Evolutionary conservation across 2,797 vertebrate genomes (phyloP), one percentile per base, ranked within the genome.

Genomic region (Amblyopsis hoosieri): DNA sequence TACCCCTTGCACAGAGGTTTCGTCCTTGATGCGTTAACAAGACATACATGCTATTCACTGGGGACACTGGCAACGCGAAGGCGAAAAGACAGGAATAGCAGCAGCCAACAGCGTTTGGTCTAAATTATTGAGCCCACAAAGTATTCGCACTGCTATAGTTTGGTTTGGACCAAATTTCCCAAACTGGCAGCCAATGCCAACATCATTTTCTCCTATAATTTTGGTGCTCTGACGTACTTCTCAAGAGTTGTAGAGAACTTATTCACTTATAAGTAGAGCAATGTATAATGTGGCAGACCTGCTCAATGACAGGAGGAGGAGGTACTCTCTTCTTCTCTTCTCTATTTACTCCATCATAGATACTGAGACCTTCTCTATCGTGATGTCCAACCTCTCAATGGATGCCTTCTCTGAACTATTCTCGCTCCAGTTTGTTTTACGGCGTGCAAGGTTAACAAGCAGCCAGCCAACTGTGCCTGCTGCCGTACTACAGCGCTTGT

Each of bases 11-110:
- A 50, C 11, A 12, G 12, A 69, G 57, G 62, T 71, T 61, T 72
- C 62, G 54, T 42, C 55, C 69, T 67, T 37, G 33, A 59, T 66
- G 49, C 77, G 64, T 78, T 78, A 78, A 85, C 79, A 78, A 74
- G 76, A 67, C 69, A 62, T 74, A 70, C 74, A 74, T 75, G 65
- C 58, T 60, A 57, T 62, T 67, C 64, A 29, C 67, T 2, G 37
- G 69, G 51, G 72, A 78, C 65, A 74, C 70, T 59, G 77, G 75
- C 62, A 69, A 55, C 62, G 53, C 62, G 53, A 13, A 17, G 61
- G 55, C 53, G 9, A 47, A 29, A 64, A 67, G 59, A 67, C 74
- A 75, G 33, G 78, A 79, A 79, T 65, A 74, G 73, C 69, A 71
- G 70, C 29, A 8, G 1, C 23, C 45, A 29, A 1, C 48, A n/a